Evolutionary conservation across 2,888 invertebrate genomes (phyloP).

Genomic region (Dusona sp.): DNA sequence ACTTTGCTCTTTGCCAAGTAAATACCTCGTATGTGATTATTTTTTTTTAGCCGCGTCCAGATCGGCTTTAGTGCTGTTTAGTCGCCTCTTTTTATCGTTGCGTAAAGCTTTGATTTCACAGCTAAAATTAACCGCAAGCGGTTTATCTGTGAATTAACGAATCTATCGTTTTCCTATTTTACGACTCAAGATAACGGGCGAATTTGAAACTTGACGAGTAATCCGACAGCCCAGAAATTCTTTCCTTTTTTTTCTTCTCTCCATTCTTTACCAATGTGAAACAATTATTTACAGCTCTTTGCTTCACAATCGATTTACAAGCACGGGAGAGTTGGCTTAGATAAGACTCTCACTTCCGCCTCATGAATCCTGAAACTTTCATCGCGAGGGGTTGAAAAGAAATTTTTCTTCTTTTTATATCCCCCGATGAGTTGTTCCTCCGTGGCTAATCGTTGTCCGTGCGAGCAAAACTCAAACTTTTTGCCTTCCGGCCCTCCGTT

Average conservation of each 20-base stretch:
- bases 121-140: background rate
- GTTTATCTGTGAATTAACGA: background rate
- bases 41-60: background rate
- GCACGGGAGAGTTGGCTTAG: background rate
- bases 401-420: slow-evolving; percentile 25
- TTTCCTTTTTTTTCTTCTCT: background rate
- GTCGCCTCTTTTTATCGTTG: background rate
- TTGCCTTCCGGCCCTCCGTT: slow-evolving; percentile 19
- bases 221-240: background rate
- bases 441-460: slow-evolving; percentile 30
- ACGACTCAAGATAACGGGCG: background rate
- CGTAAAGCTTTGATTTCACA: background rate
- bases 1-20: background rate
- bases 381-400: slow-evolving; percentile 8
- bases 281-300: background rate
- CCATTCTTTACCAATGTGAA: background rate
- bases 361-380: slow-evolving; percentile 23
- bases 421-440: slow-evolving; percentile 25
- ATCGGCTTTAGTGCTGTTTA: background rate
- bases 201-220: background rate
- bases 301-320: slow-evolving; percentile 4
- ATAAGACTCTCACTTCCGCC: slow-evolving; percentile 3
- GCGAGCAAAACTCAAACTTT: slow-evolving; percentile 51
- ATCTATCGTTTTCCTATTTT: background rate
- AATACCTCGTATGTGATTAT: background rate